These are phyloP conservation scores for Arctocebus calabarensis DNA, from an alignment of 2,797 vertebrate species.

Conservation along the genomic window DNA sequence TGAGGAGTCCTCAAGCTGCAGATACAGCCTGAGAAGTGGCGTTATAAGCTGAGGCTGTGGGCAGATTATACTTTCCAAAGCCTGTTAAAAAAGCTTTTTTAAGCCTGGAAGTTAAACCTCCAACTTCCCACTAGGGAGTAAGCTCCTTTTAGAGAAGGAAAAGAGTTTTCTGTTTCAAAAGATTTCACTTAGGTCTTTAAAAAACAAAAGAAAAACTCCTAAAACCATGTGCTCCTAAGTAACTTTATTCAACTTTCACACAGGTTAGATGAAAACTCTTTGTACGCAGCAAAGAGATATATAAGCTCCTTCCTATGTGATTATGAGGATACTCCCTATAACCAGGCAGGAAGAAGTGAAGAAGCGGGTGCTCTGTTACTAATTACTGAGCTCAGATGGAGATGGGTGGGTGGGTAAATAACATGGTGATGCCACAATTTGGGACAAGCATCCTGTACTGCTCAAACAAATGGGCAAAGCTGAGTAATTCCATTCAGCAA, in stretches of 20 bases:
- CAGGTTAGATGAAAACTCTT: not conserved
- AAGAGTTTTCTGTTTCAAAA: slow-evolving; percentile 45
- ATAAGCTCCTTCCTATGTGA: not conserved
- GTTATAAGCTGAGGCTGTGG: not conserved
- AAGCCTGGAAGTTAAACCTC: not conserved
- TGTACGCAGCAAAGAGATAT: not conserved
- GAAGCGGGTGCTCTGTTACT: not conserved
- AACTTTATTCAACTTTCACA: not conserved
- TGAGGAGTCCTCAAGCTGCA: not conserved
- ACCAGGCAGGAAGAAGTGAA: not conserved
- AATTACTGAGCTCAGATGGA: not conserved
- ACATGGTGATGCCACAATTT: not conserved
- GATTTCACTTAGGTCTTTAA: not conserved
- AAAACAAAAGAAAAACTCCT: not conserved
- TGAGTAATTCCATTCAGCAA: not conserved
- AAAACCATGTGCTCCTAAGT: not conserved
- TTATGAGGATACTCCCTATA: not conserved
- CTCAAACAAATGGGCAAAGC: not conserved
- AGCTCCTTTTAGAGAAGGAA: not conserved
- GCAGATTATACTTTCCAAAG: not conserved
- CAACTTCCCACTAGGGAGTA: not conserved
- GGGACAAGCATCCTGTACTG: not conserved
- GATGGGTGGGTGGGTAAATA: not conserved
- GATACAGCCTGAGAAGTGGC: rapidly evolving
- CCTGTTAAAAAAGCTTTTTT: not conserved